Conservation (phyloP, 2,888 invertebrate species). For the Ceriagrion tenellum region DNA sequence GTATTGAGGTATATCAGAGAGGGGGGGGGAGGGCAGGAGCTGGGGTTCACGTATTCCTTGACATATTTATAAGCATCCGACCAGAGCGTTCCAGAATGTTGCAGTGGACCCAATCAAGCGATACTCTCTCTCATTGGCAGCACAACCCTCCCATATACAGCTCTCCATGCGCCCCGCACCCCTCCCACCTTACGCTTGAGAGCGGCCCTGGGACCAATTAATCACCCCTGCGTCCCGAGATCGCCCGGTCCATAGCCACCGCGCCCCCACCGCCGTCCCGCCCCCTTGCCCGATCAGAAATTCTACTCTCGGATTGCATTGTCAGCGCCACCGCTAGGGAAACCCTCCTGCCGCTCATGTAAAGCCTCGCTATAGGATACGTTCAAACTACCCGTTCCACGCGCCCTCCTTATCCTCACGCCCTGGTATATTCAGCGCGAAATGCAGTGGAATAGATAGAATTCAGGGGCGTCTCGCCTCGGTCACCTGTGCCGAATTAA, state of each 20-base stretch:
- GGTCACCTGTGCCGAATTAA: no score
- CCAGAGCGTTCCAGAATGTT: constrained; percentile 24
- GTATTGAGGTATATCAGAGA: neutral
- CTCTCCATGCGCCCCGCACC: neutral
- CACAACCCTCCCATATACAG: neutral
- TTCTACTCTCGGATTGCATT: neutral
- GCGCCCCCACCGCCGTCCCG: no score
- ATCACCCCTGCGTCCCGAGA: neutral
- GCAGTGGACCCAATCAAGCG: constrained; percentile 46
- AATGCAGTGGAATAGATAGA: no score
- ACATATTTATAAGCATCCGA: neutral
- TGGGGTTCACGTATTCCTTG: neutral
- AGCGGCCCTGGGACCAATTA: constrained; percentile 39
- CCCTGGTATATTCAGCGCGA: no score
- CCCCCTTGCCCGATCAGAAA: neutral
- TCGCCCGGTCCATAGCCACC: neutral
- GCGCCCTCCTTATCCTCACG: no score
- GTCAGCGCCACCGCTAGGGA: neutral
- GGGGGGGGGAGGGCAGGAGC: neutral
- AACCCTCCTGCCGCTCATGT: no score
- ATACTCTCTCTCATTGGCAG: neutral
- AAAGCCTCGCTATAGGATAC: no score
- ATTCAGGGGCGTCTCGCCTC: no score
- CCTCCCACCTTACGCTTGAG: neutral
- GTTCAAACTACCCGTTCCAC: no score